Evolutionary conservation across 2,797 vertebrate species (phyloP).

Genomic region (Acanthiza pusilla): DNA sequence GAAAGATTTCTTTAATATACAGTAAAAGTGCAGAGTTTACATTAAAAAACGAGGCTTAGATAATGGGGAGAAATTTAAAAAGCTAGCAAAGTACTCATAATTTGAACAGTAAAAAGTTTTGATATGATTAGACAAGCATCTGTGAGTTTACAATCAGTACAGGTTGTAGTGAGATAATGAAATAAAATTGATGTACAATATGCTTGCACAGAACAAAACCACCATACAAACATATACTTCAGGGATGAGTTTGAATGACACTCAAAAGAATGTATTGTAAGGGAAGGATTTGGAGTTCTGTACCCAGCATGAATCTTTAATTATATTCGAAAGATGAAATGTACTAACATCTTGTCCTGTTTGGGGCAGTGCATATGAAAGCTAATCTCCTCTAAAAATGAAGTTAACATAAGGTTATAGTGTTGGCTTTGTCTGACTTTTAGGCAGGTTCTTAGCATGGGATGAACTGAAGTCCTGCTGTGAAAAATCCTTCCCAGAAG

Average conservation of each 20-base stretch:
- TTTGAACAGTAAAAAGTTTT: slow-evolving; percentile 32
- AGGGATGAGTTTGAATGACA: background rate
- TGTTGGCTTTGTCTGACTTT: background rate
- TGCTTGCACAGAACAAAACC: background rate
- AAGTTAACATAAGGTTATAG: background rate
- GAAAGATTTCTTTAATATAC: background rate
- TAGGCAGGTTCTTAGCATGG: background rate
- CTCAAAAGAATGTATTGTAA: background rate
- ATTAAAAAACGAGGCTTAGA: background rate
- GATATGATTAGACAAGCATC: slow-evolving; percentile 46
- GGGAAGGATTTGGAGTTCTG: background rate
- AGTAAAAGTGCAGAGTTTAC: slow-evolving; percentile 7
- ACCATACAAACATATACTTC: background rate
- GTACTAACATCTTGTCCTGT: background rate
- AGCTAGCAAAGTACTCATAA: background rate
- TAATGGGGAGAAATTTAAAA: slow-evolving; percentile 1
- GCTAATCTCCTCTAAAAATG: background rate
- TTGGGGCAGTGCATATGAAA: background rate
- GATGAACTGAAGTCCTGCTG: background rate
- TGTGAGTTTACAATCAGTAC: slow-evolving; percentile 22
- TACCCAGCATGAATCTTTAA: background rate
- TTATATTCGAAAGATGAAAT: background rate
- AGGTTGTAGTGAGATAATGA: slow-evolving; percentile 24
- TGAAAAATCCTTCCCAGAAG: background rate
- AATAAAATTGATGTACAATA: slow-evolving; percentile 25